Percentiles rank a stretch among this genome's conserved stretches.
Evolutionary conservation across 2,113 vertebrate genomes (phyloP).

Genomic region (Engraulis encrasicolus): DNA sequence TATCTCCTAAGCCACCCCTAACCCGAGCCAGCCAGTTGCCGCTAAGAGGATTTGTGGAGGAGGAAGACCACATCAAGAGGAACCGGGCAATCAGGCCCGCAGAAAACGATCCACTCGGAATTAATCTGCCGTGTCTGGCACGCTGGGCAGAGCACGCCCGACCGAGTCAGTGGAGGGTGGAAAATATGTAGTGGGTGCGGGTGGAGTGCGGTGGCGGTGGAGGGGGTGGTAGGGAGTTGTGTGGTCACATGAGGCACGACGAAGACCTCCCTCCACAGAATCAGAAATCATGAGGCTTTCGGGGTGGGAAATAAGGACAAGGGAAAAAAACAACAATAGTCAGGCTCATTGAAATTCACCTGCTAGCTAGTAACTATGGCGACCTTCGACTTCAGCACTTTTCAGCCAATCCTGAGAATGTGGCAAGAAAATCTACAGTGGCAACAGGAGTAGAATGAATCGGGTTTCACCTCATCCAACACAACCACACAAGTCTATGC

Average conservation of each 20-base stretch:
- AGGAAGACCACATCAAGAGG: constrained; percentile 56
- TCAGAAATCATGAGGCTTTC: not conserved
- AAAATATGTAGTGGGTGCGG: not conserved
- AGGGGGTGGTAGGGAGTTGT: not conserved
- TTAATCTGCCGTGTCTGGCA: constrained; percentile 17
- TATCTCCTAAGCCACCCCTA: constrained; percentile 73
- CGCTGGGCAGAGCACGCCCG: too few relatives aligned
- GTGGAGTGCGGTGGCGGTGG: too few relatives aligned
- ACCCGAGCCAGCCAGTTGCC: constrained; percentile 64
- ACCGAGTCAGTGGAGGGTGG: not conserved
- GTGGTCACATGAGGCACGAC: not conserved
- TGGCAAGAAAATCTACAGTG: not conserved
- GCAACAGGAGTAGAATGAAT: not conserved
- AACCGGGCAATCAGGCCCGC: not conserved
- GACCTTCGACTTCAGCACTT: not conserved
- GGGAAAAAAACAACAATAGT: too few relatives aligned
- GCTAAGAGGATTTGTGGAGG: constrained; percentile 67
- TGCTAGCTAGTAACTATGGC: not conserved
- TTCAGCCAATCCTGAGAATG: not conserved
- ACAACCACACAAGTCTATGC: not conserved
- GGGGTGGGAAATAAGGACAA: too few relatives aligned
- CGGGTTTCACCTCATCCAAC: not conserved
- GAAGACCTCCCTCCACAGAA: not conserved
- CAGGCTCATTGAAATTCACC: not conserved
- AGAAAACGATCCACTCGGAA: constrained; percentile 54